Percentiles rank a stretch among this genome's conserved stretches.
Evolutionary conservation across 1,140 invertebrate species (phyloP).

Genomic region (Magallana gigas): DNA sequence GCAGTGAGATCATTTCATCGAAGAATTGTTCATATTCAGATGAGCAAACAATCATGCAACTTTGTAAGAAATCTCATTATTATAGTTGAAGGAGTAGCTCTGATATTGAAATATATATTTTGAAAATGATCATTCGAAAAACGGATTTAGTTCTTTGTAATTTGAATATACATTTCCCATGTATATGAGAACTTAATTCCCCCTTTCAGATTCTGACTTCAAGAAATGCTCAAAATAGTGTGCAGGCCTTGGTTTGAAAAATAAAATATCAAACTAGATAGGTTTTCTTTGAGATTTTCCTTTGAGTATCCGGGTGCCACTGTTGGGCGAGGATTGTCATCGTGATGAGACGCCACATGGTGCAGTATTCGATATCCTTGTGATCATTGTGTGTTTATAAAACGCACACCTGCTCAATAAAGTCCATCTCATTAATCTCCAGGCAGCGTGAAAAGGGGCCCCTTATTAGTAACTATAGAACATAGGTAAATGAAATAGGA

Average conservation of each 20-base stretch:
- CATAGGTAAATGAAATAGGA: slow-evolving; percentile 12
- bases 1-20: background rate
- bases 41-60: no score
- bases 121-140: no score
- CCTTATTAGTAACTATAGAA: slow-evolving; percentile 19
- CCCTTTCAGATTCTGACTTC: no score
- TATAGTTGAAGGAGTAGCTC: no score
- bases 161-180: no score
- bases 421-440: slow-evolving; percentile 3
- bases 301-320: background rate
- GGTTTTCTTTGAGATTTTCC: background rate
- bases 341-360: background rate
- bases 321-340: background rate
- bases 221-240: no score
- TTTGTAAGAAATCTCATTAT: no score
- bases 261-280: background rate
- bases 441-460: background rate
- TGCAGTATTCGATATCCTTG: slow-evolving; percentile 14
- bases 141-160: no score
- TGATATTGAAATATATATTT: no score
- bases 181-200: no score
- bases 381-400: background rate
- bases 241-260: background rate
- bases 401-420: slow-evolving; percentile 2
- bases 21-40: background rate